These are phyloP conservation scores for Acrobasis consociella DNA, from an alignment of 2,888 invertebrate species.

Conservation along the genomic window DNA sequence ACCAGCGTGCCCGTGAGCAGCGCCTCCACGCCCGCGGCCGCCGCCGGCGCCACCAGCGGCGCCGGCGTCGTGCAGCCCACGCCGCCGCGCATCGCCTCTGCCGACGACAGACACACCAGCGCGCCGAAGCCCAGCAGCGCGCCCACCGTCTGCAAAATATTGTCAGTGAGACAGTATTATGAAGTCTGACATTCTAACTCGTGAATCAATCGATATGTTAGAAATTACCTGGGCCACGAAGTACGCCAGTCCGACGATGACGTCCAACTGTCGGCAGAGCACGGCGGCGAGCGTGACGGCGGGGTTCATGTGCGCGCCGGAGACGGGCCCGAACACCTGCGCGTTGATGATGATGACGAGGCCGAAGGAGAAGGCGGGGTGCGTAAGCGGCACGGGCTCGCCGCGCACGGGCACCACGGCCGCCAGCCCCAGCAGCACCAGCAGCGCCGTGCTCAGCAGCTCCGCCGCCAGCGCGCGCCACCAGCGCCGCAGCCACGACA, in stretches of 20 bases:
- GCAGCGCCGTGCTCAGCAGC: constrained; percentile 64
- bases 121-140: constrained; percentile 56
- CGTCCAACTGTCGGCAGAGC: constrained; percentile 74
- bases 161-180: not conserved
- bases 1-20: constrained; percentile 40
- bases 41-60: constrained; percentile 30
- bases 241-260: constrained; percentile 53
- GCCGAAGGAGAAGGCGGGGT: constrained; percentile 68
- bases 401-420: constrained; percentile 44
- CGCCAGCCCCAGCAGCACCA: constrained; percentile 64
- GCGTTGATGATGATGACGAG: constrained; percentile 53
- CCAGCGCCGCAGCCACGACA: constrained; percentile 51
- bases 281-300: constrained; percentile 87
- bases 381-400: constrained; percentile 44
- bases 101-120: constrained; percentile 46
- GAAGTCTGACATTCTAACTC: not conserved
- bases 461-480: constrained; percentile 68
- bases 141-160: constrained; percentile 38
- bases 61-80: constrained; percentile 30
- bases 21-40: constrained; percentile 40
- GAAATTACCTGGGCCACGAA: constrained; percentile 49
- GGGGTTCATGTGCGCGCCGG: constrained; percentile 91
- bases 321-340: constrained; percentile 85
- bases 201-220: not conserved
- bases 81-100: constrained; percentile 22